A percentile compares a stretch with the other conserved stretches of the same genome.
phyloP scores from a whole-genome alignment of 1,140 invertebrate species.

The Atta colombica region DNA sequence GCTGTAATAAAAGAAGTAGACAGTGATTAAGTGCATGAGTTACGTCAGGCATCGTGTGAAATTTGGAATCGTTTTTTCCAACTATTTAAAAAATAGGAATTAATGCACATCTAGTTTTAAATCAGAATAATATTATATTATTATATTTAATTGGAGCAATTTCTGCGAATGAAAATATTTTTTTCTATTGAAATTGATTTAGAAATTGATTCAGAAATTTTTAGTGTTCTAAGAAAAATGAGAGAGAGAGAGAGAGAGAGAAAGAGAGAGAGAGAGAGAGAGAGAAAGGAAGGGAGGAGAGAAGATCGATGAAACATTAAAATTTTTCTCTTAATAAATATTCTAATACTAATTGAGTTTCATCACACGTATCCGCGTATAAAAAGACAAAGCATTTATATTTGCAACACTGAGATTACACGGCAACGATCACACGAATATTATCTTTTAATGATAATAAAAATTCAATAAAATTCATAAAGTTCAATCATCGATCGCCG shows the following conservation, averaged over 20 bases:
- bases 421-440: not conserved
- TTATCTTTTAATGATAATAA: not conserved
- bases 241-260: not conserved
- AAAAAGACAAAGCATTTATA: not conserved
- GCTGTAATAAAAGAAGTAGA: constrained; percentile 7
- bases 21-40: not conserved
- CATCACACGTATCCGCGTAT: not conserved
- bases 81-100: not conserved
- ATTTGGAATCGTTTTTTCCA: not conserved
- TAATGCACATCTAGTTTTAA: not conserved
- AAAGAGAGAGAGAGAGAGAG: not conserved
- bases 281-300: too few relatives aligned
- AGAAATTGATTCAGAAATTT: not conserved
- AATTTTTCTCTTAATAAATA: not conserved
- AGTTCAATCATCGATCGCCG: constrained; percentile 9
- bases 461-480: not conserved
- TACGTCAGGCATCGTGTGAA: not conserved
- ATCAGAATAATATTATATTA: not conserved
- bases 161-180: not conserved
- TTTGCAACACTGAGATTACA: constrained; percentile 13
- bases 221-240: not conserved
- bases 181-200: not conserved
- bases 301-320: not conserved
- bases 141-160: not conserved
- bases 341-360: not conserved